phyloP scores from a whole-genome alignment of 1,140 invertebrate species.

The Ridgeia piscesae region DNA sequence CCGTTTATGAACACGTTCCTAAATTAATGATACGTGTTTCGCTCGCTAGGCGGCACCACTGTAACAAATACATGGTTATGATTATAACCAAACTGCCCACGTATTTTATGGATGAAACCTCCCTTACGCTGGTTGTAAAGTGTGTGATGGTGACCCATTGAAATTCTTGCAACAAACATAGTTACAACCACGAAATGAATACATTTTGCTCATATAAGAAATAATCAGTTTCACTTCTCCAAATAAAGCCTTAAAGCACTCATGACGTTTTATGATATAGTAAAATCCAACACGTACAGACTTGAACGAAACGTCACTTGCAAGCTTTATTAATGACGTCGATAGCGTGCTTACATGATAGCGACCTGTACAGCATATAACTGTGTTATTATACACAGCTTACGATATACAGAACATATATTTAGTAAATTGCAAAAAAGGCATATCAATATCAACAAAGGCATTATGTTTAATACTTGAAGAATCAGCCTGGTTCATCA shows the following conservation, averaged over 20 bases:
- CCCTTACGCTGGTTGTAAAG: too few relatives aligned
- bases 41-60: too few relatives aligned
- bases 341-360: not conserved
- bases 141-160: too few relatives aligned
- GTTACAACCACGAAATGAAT: not conserved
- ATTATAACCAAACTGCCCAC: too few relatives aligned
- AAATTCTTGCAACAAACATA: too few relatives aligned
- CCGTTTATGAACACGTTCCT: too few relatives aligned
- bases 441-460: not conserved
- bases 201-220: not conserved
- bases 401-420: not conserved
- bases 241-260: not conserved
- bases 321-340: not conserved
- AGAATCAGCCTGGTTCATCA: not conserved
- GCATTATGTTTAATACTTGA: not conserved
- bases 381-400: not conserved
- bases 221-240: not conserved
- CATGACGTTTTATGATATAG: too few relatives aligned
- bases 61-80: too few relatives aligned
- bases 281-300: not conserved
- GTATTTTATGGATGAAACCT: too few relatives aligned
- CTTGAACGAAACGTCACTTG: not conserved
- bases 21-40: too few relatives aligned
- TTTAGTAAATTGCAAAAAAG: not conserved
- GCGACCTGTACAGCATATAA: not conserved